Conservation (phyloP, 1,140 invertebrate species). For the Leptinotarsa undecemlineata region DNA sequence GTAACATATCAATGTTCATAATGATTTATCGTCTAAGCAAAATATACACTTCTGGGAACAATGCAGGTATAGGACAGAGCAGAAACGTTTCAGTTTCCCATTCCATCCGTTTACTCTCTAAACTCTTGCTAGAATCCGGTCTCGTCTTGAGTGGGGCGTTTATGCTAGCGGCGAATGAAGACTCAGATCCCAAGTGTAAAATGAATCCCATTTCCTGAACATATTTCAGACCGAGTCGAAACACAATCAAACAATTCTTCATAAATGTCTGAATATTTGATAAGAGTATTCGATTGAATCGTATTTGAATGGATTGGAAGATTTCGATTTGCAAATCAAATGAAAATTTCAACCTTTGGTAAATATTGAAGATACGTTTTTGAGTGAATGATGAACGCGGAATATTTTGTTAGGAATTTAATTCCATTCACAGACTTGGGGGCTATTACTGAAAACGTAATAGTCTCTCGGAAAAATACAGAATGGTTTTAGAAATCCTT, state of each 20-base stretch:
- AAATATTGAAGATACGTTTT: not conserved
- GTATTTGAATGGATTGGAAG: not conserved
- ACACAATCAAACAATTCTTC: constrained; percentile 2
- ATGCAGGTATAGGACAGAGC: no score
- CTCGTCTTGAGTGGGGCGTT: not conserved
- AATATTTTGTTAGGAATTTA: no score
- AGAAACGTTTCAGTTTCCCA: no score
- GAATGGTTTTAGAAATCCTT: no score
- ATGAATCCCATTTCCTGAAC: not conserved
- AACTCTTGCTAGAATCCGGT: not conserved
- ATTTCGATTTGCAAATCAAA: not conserved
- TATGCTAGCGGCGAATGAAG: not conserved
- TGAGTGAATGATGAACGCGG: no score
- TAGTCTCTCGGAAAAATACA: no score
- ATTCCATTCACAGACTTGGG: no score
- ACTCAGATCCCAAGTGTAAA: not conserved
- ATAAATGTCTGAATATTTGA: not conserved
- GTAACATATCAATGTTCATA: no score
- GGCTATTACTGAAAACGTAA: no score
- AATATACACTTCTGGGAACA: no score
- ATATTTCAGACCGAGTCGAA: not conserved
- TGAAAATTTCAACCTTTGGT: not conserved
- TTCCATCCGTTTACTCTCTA: no score
- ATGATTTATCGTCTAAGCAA: no score
- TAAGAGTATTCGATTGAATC: not conserved